These are phyloP conservation scores for Myiozetetes cayanensis DNA, from an alignment of 2,113 vertebrate genomes.

Conservation along the genomic window DNA sequence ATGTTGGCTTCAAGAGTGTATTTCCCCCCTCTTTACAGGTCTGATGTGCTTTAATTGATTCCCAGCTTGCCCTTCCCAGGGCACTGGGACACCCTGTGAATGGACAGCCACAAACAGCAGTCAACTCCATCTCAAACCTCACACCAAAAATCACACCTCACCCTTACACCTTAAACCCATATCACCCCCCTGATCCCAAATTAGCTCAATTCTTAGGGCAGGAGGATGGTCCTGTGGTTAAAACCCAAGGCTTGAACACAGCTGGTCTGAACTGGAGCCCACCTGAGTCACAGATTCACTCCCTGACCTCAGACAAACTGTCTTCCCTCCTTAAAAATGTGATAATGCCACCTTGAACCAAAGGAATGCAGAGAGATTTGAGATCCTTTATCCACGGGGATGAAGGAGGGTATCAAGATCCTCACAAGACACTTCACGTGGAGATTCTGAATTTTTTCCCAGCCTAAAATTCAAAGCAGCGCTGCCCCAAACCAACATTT, in stretches of 20 bases:
- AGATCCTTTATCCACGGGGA: neutral
- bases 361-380: neutral
- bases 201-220: neutral
- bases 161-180: neutral
- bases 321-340: neutral
- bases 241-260: neutral
- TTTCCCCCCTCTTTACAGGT: neutral
- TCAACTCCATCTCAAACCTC: neutral
- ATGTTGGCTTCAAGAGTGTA: neutral
- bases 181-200: neutral
- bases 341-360: accelerated
- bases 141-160: neutral
- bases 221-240: accelerated
- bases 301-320: neutral
- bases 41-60: neutral
- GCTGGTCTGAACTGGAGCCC: neutral
- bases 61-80: neutral
- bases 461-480: neutral
- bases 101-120: slow-evolving; percentile 27
- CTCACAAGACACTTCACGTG: neutral
- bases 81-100: slow-evolving; percentile 13
- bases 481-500: neutral
- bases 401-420: neutral
- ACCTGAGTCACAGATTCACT: neutral
- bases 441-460: neutral